These are phyloP conservation scores for Corbicula japonica DNA, from an alignment of 2,888 invertebrate genomes.

Conservation along the genomic window DNA sequence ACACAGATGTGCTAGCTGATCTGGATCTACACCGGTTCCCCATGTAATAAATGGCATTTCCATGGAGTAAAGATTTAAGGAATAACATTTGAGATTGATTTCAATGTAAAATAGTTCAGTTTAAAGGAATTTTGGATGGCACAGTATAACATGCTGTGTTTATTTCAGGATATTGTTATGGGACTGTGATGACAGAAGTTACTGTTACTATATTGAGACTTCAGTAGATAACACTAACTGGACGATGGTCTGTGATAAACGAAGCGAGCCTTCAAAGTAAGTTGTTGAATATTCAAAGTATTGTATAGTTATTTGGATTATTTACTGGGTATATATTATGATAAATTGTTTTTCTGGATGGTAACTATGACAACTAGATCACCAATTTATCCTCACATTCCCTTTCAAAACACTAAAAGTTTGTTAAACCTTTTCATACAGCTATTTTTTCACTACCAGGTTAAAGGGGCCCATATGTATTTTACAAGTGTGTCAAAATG, in stretches of 20 bases:
- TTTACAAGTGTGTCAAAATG: too few species aligned
- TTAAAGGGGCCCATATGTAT: too few species aligned
- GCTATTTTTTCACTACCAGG: too few species aligned
- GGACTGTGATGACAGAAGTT: slow-evolving; percentile 92
- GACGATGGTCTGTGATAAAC: slow-evolving; percentile 93
- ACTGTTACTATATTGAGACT: slow-evolving; percentile 88
- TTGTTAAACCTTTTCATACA: too few species aligned
- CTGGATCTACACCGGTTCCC: not conserved
- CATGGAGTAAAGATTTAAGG: not conserved
- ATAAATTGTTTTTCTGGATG: too few species aligned
- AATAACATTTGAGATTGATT: not conserved
- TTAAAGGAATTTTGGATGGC: not conserved
- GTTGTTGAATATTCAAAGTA: slow-evolving; percentile 41
- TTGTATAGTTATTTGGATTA: not conserved
- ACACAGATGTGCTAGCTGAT: not conserved
- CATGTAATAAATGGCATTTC: not conserved
- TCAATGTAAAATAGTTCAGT: not conserved
- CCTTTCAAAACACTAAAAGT: too few species aligned
- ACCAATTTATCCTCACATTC: too few species aligned
- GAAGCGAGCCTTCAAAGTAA: slow-evolving; percentile 91
- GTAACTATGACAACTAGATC: too few species aligned
- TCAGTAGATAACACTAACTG: slow-evolving; percentile 87
- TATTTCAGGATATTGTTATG: slow-evolving; percentile 92
- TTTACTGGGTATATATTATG: too few species aligned
- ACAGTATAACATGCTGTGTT: not conserved